Percentiles rank a stretch among this genome's conserved stretches.
These are phyloP conservation scores for Lymantria monacha DNA, from an alignment of 2,888 invertebrate genomes.

Conservation along the genomic window DNA sequence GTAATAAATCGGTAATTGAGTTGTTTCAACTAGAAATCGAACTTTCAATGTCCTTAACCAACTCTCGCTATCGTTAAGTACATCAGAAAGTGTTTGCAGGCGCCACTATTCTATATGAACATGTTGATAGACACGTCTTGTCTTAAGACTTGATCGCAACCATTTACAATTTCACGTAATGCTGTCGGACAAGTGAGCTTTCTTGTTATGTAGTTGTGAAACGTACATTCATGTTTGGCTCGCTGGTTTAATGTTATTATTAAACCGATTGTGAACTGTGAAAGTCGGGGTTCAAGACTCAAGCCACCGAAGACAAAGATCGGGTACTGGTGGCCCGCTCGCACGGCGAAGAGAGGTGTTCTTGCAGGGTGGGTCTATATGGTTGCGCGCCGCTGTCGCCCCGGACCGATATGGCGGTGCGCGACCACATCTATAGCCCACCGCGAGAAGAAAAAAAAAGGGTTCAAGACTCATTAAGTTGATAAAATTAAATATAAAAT, in stretches of 20 bases:
- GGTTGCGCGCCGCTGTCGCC: too few species aligned
- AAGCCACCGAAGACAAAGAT: too few species aligned
- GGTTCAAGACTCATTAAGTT: too few species aligned
- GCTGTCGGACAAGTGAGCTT: constrained; percentile 44
- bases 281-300: too few species aligned
- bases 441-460: too few species aligned
- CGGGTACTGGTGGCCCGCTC: too few species aligned
- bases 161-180: constrained; percentile 49
- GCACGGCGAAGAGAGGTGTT: too few species aligned
- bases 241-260: neutral
- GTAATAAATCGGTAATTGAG: constrained; percentile 17
- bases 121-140: constrained; percentile 51
- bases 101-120: constrained; percentile 27
- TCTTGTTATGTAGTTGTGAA: constrained; percentile 41
- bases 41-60: constrained; percentile 41
- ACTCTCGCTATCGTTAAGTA: constrained; percentile 48
- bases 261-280: too few species aligned
- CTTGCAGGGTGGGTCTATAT: too few species aligned
- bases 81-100: constrained; percentile 51
- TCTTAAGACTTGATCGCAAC: constrained; percentile 33
- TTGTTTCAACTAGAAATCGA: constrained; percentile 32
- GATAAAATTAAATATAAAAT: too few species aligned
- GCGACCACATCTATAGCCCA: too few species aligned
- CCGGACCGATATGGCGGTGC: too few species aligned
- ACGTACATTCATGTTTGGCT: constrained; percentile 15